Conservation (phyloP, 1,140 invertebrate species). For the Eriocheir sinensis region DNA sequence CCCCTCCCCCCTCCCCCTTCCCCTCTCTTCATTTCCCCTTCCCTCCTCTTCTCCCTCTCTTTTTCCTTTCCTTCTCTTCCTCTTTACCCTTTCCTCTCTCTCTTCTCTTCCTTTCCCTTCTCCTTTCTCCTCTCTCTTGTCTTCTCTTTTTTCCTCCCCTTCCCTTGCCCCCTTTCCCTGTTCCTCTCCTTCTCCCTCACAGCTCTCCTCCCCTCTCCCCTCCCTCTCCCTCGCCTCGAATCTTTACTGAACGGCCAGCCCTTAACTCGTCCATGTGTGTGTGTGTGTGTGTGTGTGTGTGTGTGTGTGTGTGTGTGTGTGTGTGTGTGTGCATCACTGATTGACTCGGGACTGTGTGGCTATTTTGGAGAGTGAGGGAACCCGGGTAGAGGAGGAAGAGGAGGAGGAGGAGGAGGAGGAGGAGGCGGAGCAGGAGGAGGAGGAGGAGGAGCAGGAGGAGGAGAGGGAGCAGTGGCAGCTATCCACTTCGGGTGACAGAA, state of each 20-base stretch:
- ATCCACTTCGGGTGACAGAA: neutral
- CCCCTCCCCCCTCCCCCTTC: neutral
- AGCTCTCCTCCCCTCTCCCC: neutral
- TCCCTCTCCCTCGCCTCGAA: neutral
- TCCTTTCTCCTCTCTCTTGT: too few relatives aligned
- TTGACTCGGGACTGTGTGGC: neutral
- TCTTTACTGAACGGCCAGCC: neutral
- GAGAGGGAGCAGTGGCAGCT: neutral
- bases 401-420: neutral
- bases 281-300: neutral
- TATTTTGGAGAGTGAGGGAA: neutral
- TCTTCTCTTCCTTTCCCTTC: neutral
- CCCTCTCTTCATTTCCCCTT: neutral
- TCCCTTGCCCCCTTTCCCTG: too few relatives aligned
- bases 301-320: neutral
- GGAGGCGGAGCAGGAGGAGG: neutral
- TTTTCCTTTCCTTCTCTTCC: neutral
- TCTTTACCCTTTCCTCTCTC: too few relatives aligned
- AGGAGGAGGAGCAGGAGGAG: neutral
- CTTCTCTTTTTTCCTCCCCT: too few relatives aligned
- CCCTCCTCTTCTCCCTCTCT: neutral
- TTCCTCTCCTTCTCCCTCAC: neutral
- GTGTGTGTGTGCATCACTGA: neutral
- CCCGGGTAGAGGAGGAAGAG: too few relatives aligned
- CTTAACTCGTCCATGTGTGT: slow-evolving; percentile 3